Evolutionary conservation across 2,797 vertebrate species (phyloP).

Genomic region (Champsocephalus esox): DNA sequence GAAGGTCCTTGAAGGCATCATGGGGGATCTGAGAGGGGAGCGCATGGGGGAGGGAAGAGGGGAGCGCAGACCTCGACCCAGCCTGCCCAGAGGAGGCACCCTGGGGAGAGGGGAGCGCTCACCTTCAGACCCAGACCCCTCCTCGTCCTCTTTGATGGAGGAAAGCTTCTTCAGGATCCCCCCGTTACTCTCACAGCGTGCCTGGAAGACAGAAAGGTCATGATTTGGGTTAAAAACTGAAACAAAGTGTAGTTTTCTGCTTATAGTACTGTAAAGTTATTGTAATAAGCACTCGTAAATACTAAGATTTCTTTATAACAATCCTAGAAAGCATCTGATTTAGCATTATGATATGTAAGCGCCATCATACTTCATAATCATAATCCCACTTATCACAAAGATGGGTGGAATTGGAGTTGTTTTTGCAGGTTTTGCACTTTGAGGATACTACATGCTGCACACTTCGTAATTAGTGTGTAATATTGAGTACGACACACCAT

Average conservation of each 20-base stretch:
- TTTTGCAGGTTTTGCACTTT: too few relatives aligned
- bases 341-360: too few relatives aligned
- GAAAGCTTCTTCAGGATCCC: constrained; percentile 86
- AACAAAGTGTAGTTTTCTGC: too few relatives aligned
- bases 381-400: too few relatives aligned
- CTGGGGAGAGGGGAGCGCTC: constrained; percentile 77
- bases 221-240: too few relatives aligned
- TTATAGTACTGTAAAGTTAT: too few relatives aligned
- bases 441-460: too few relatives aligned
- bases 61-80: constrained; percentile 79
- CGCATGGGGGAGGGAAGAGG: constrained; percentile 65
- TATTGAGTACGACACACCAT: not conserved
- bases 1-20: constrained; percentile 80
- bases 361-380: too few relatives aligned
- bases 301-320: too few relatives aligned
- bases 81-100: constrained; percentile 67
- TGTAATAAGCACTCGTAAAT: too few relatives aligned
- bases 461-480: not conserved
- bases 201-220: constrained; percentile 52
- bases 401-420: too few relatives aligned
- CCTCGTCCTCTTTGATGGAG: constrained; percentile 87
- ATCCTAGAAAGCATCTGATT: too few relatives aligned
- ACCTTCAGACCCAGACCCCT: constrained; percentile 82
- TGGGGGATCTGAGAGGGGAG: constrained; percentile 82
- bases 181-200: constrained; percentile 84